These are phyloP conservation scores for Gonatopus flavifemur DNA, from an alignment of 1,140 invertebrate species.

Conservation along the genomic window DNA sequence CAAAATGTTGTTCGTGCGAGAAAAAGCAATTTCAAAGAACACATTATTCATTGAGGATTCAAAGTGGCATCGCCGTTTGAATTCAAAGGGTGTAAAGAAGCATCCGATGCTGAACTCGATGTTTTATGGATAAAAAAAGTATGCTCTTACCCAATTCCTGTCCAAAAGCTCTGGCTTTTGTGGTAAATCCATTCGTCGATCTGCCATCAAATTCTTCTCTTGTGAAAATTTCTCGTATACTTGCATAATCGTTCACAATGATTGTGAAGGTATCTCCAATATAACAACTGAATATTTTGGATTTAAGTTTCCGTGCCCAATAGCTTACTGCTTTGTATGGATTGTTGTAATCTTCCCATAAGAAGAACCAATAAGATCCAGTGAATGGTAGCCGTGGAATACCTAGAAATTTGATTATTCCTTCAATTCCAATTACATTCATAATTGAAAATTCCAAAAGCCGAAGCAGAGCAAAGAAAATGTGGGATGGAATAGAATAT, in stretches of 20 bases:
- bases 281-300: slow-evolving; percentile 52
- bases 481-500: too few species aligned
- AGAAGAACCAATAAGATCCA: slow-evolving; percentile 38
- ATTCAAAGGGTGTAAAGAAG: too few species aligned
- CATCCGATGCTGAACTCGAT: too few species aligned
- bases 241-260: slow-evolving; percentile 46
- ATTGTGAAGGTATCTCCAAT: slow-evolving; percentile 43
- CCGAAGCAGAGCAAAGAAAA: too few species aligned
- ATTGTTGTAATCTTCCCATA: slow-evolving; percentile 35
- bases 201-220: slow-evolving; percentile 54
- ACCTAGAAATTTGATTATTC: slow-evolving; percentile 20
- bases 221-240: slow-evolving; percentile 49
- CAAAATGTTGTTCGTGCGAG: too few species aligned
- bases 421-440: too few species aligned
- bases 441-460: too few species aligned
- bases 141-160: slow-evolving; percentile 41
- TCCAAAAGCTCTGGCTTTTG: slow-evolving; percentile 33
- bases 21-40: too few species aligned
- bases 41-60: too few species aligned
- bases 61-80: too few species aligned
- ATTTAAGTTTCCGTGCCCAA: slow-evolving; percentile 46
- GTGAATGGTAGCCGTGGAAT: slow-evolving; percentile 36
- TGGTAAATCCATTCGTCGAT: slow-evolving; percentile 18
- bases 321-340: slow-evolving; percentile 25
- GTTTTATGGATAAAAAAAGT: neutral